Percentiles rank a stretch among this genome's conserved stretches.
These are phyloP conservation scores for Drosophila virilis DNA, from an alignment of 1,140 invertebrate genomes.

Conservation along the genomic window DNA sequence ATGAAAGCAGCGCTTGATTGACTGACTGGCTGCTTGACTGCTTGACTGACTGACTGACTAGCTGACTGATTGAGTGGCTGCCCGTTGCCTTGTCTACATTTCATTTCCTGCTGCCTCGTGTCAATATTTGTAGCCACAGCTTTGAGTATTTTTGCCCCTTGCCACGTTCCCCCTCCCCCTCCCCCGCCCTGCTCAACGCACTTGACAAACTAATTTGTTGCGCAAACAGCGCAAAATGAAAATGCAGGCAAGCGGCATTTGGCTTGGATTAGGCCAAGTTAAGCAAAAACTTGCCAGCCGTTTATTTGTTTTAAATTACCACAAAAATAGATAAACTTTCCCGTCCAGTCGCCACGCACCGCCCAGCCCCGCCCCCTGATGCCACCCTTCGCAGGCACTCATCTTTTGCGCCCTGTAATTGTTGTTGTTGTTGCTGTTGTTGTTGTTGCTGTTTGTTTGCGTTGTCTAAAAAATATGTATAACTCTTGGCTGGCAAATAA, in stretches of 20 bases:
- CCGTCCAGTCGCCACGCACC: conserved; percentile 20
- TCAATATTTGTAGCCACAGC: conserved; percentile 45
- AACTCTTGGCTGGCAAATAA: conserved; percentile 70
- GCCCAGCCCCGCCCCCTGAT: not conserved
- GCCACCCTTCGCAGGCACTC: not conserved
- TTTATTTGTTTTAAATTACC: conserved; percentile 83
- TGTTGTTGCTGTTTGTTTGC: conserved; percentile 32
- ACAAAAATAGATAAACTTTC: conserved; percentile 75
- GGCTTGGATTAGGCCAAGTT: conserved; percentile 47
- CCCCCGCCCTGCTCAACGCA: conserved; percentile 40
- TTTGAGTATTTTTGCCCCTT: conserved; percentile 47
- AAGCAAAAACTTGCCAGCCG: conserved; percentile 37
- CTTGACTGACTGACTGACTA: conserved; percentile 4
- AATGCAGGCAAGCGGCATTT: conserved; percentile 28
- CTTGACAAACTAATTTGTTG: conserved; percentile 81
- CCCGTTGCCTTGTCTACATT: conserved; percentile 50
- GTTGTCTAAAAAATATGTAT: conserved; percentile 35
- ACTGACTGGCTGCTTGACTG: conserved; percentile 3
- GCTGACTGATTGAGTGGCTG: conserved; percentile 2
- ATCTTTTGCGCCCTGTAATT: conserved; percentile 16
- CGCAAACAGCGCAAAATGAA: conserved; percentile 59
- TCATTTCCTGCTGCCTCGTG: conserved; percentile 67
- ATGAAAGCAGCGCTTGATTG: conserved; percentile 38
- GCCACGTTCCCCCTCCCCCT: too few species aligned
- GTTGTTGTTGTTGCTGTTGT: conserved; percentile 43